Percentiles rank a stretch among this genome's conserved stretches.
Evolutionary conservation across 1,140 invertebrate genomes (phyloP).

Genomic region (Ctenoplectra terminalis): DNA sequence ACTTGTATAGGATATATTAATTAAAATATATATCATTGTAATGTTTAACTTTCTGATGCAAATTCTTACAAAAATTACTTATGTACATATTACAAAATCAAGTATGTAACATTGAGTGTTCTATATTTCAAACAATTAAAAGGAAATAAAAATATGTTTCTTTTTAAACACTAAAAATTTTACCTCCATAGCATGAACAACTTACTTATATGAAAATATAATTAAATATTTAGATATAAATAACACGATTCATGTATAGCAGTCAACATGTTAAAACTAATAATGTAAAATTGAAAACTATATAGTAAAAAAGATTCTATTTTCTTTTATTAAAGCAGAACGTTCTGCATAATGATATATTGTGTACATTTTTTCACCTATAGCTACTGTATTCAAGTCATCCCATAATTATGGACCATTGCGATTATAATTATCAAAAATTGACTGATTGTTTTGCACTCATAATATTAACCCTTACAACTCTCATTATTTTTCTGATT

Average conservation of each 20-base stretch:
- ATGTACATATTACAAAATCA: background rate
- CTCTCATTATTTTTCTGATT: conserved; percentile 5
- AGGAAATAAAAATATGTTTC: conserved; percentile 1
- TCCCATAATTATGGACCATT: background rate
- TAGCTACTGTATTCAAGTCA: conserved; percentile 11
- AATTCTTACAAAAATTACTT: background rate
- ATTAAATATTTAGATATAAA: background rate
- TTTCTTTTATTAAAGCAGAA: conserved; percentile 25
- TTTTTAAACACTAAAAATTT: background rate
- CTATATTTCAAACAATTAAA: background rate
- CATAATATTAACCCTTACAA: conserved; percentile 29
- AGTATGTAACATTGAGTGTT: background rate
- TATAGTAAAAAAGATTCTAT: conserved; percentile 21
- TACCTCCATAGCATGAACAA: background rate
- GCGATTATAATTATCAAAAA: conserved; percentile 16
- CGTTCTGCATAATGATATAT: background rate
- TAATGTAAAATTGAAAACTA: conserved; percentile 19
- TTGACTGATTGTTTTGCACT: conserved; percentile 24
- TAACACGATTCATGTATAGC: background rate
- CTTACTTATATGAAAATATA: background rate
- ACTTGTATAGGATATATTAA: background rate
- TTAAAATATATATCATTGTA: background rate
- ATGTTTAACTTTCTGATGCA: background rate
- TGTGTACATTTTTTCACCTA: conserved; percentile 29
- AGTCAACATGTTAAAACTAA: conserved; percentile 45